Percentiles rank a stretch among this genome's conserved stretches.
phyloP scores from a whole-genome alignment of 2,113 vertebrate species.

The Epinephelus lanceolatus region DNA sequence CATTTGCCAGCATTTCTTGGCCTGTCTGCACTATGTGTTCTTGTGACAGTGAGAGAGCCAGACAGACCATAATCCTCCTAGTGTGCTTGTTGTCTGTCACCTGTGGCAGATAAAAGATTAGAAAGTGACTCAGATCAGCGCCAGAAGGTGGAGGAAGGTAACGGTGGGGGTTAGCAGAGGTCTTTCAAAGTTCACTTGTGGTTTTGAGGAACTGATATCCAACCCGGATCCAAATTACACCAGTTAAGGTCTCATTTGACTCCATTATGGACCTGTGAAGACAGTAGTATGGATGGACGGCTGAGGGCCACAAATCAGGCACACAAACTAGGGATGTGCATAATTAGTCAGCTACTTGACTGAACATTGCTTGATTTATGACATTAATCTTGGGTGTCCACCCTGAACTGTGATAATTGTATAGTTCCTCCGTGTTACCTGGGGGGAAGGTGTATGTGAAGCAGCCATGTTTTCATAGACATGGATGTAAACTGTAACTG shows the following conservation, averaged over 20 bases:
- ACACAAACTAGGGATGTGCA: neutral
- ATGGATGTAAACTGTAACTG: too few relatives aligned
- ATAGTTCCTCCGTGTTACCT: too few relatives aligned
- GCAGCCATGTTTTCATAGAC: too few relatives aligned
- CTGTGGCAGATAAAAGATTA: constrained; percentile 71
- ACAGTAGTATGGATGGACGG: neutral
- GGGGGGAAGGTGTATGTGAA: too few relatives aligned
- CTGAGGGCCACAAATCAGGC: neutral
- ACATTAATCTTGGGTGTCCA: too few relatives aligned
- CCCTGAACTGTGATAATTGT: too few relatives aligned
- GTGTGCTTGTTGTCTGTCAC: constrained; percentile 75
- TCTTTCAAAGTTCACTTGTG: constrained; percentile 19
- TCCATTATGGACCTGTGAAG: neutral
- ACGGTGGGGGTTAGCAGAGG: constrained; percentile 12
- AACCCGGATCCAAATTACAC: neutral
- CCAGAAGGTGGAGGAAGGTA: constrained; percentile 22
- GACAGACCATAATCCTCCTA: constrained; percentile 64
- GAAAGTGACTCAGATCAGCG: constrained; percentile 50
- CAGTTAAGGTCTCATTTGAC: neutral
- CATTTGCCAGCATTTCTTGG: constrained; percentile 31
- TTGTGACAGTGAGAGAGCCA: constrained; percentile 14
- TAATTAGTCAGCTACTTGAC: too few relatives aligned
- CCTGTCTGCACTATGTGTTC: neutral
- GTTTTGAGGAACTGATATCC: neutral
- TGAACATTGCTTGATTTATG: too few relatives aligned